phyloP scores from a whole-genome alignment of 2,113 vertebrate genomes.

The Nothocercus julius region DNA sequence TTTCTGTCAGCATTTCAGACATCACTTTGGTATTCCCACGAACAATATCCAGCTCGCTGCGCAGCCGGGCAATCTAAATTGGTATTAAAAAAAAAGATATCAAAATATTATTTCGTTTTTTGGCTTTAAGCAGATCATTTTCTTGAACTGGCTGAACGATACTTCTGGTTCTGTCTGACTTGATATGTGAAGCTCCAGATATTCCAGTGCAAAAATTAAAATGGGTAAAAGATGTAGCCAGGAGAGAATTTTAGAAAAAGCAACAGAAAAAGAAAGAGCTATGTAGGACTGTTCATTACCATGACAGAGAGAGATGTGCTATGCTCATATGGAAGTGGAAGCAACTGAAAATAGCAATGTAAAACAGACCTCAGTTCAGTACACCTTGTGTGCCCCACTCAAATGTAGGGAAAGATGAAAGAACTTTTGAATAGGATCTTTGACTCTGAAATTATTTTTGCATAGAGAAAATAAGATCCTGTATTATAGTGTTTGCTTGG shows the following conservation, averaged over 20 bases:
- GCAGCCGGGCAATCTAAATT: slow-evolving; percentile 89
- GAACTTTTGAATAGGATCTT: neutral
- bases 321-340: neutral
- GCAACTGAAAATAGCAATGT: neutral
- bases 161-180: slow-evolving; percentile 18
- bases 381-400: neutral
- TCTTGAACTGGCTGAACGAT: neutral
- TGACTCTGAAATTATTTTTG: neutral
- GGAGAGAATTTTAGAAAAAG: neutral
- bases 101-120: neutral
- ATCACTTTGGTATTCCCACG: slow-evolving; percentile 98
- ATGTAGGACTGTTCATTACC: neutral
- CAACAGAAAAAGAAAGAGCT: neutral
- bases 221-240: neutral
- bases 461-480: neutral
- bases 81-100: neutral
- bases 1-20: slow-evolving; percentile 99
- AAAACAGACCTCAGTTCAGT: neutral
- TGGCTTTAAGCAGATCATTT: neutral
- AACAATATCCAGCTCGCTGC: slow-evolving; percentile 94
- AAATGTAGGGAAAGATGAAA: neutral
- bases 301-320: neutral
- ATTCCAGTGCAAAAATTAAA: neutral
- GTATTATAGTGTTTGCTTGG: neutral
- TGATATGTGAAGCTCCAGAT: slow-evolving; percentile 6